A percentile compares a stretch with the other conserved stretches of the same genome.
phyloP scores from a whole-genome alignment of 2,888 invertebrate species.

The Leucophenga montana region DNA sequence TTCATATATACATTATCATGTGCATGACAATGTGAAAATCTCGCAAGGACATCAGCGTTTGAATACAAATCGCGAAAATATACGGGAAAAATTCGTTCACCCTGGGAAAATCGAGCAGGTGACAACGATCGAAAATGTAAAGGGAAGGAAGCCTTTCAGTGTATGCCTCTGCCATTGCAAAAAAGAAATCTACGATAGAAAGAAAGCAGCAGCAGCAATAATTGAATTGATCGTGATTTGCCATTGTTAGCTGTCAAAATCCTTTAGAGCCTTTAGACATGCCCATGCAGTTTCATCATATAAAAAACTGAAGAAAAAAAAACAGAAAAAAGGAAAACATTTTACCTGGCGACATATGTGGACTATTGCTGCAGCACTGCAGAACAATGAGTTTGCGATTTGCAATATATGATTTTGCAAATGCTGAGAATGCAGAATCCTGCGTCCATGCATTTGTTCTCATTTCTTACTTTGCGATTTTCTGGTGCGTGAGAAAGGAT shows the following conservation, averaged over 20 bases:
- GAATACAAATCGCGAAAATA: conserved; percentile 35
- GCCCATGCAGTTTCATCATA: conserved; percentile 38
- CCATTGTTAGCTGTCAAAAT: conserved; percentile 57
- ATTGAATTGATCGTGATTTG: conserved; percentile 69
- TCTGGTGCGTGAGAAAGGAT: conserved; percentile 33
- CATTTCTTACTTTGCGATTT: neutral
- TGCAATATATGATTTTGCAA: conserved; percentile 30
- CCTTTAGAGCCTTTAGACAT: conserved; percentile 36
- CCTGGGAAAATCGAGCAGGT: conserved; percentile 68
- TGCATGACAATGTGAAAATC: conserved; percentile 23
- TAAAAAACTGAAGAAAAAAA: too few species aligned
- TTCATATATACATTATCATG: neutral
- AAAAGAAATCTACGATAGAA: neutral
- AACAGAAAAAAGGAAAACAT: conserved; percentile 39
- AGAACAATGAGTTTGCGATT: conserved; percentile 61
- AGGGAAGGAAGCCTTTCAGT: neutral
- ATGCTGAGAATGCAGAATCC: neutral
- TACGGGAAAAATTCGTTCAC: neutral
- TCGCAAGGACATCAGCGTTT: conserved; percentile 36
- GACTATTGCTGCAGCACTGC: conserved; percentile 40
- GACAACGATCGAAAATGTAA: conserved; percentile 36
- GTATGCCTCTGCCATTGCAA: conserved; percentile 14
- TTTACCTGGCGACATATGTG: conserved; percentile 18
- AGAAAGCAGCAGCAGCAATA: conserved; percentile 40
- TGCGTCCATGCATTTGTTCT: neutral